phyloP scores from a whole-genome alignment of 2,888 invertebrate species.

The Dicranocentrus wangi region DNA sequence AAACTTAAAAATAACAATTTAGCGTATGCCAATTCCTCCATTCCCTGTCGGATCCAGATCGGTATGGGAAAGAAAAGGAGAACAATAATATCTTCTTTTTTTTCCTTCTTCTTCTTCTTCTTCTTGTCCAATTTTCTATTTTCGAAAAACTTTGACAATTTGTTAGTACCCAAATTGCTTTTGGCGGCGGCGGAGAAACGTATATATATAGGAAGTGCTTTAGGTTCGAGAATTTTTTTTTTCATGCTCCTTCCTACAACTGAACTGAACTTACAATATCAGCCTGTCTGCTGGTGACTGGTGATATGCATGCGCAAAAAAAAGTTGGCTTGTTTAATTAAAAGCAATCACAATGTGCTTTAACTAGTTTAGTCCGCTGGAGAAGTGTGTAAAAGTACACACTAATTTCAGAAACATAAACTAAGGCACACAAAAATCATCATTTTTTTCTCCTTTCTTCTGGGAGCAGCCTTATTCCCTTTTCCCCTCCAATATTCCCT shows the following conservation, averaged over 20 bases:
- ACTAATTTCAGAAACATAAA: not conserved
- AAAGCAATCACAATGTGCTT: conserved; percentile 40
- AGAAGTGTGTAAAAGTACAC: not conserved
- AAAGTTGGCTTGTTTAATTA: conserved; percentile 49
- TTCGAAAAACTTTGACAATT: conserved; percentile 44
- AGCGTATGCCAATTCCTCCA: not conserved
- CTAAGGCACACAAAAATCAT: no score
- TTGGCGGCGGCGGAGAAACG: conserved; percentile 35
- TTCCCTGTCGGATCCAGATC: conserved; percentile 30
- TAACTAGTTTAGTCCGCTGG: no score
- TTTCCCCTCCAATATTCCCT: no score
- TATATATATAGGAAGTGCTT: not conserved
- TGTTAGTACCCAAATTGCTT: conserved; percentile 50
- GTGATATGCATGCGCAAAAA: not conserved
- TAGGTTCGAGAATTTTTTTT: not conserved
- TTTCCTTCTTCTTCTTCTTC: no score
- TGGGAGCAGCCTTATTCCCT: no score
- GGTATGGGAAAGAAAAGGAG: conserved; percentile 12
- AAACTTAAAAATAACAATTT: conserved; percentile 3
- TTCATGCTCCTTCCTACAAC: not conserved
- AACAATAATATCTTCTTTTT: conserved; percentile 22
- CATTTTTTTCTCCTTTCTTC: no score
- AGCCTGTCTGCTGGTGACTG: not conserved
- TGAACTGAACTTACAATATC: no score
- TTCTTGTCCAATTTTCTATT: conserved; percentile 5